Evolutionary conservation across 2,113 vertebrate genomes (phyloP), one percentile per base, ranked within the genome.

Genomic region (Otus sunia): DNA sequence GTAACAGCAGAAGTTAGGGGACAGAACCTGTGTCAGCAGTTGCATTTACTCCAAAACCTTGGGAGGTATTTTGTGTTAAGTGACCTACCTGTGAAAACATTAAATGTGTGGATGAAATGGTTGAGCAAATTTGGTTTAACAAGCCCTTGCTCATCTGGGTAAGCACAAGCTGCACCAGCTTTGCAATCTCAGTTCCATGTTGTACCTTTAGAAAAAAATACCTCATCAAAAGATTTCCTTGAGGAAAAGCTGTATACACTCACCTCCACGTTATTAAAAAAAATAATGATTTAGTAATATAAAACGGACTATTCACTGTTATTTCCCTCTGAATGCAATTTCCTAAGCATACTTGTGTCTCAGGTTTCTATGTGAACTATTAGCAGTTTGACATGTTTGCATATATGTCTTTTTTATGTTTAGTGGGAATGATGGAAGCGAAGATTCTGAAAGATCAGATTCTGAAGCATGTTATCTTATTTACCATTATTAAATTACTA

Each of bases 21-120:
- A 84, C 62, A 87, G 34, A n/a, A 85, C 52, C 69, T 91, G 39
- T 86, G 45, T 91, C 86, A 97, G 86, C 83, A 94, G 43, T 47
- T 87, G 27, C 41, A n/a, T 79, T 79, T 83, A 58, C 49, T 90
- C 29, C 59, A 78, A 68, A 89, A 82, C 8, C 86, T 47, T 91
- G 83, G 73, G 66, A 68, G 43, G 56, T 79, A 20, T 84, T 93
- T 59, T 85, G 67, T 5, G 1, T 87, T 60, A 74, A 55, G 45
- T 49, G 32, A 68, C 43, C 56, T 75, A 62, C 21, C 49, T 91
- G 56, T 82, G 49, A 87, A 91, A 94, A 34, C 20, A 60, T 89
- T 67, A 68, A 91, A 91, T 5, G 0, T 49, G 36, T 4, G 6
- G 72, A 67, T 92, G 56, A 84, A 86, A 94, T 32, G 8, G 49